These are phyloP conservation scores for Drosophila sproati DNA, from an alignment of 1,140 invertebrate genomes.

Conservation along the genomic window DNA sequence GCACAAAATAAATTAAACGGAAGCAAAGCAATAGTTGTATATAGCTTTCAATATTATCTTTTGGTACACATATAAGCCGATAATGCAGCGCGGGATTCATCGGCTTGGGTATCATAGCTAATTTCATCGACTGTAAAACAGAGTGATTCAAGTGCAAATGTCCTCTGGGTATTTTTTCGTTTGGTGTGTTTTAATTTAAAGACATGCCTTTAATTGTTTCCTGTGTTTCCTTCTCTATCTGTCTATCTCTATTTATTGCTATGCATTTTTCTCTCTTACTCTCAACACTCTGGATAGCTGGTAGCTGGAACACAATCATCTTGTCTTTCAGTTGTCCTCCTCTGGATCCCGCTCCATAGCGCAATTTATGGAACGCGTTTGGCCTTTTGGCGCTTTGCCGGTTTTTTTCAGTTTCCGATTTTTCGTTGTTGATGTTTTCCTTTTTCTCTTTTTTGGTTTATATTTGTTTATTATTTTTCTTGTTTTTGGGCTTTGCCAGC, in stretches of 20 bases:
- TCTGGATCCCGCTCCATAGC: constrained; percentile 52
- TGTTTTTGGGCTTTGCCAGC: constrained; percentile 9
- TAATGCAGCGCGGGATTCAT: too few species aligned
- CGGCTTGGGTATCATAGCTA: too few species aligned
- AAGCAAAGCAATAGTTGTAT: too few species aligned
- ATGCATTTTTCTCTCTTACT: constrained; percentile 12
- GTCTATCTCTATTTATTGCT: neutral
- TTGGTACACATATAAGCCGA: too few species aligned
- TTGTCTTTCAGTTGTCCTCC: constrained; percentile 37
- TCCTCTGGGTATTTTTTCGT: too few species aligned
- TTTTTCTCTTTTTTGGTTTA: constrained; percentile 14
- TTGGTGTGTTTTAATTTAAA: too few species aligned
- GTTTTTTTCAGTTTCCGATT: constrained; percentile 39
- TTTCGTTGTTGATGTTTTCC: constrained; percentile 21
- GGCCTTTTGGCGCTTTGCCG: constrained; percentile 65
- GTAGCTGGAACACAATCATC: constrained; percentile 24
- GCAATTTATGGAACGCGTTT: constrained; percentile 73
- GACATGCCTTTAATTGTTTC: too few species aligned
- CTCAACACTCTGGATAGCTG: constrained; percentile 25
- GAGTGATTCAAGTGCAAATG: too few species aligned
- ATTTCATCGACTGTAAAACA: too few species aligned
- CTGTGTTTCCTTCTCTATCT: too few species aligned
- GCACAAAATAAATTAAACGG: too few species aligned
- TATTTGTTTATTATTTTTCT: constrained; percentile 41
- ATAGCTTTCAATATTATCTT: too few species aligned